Conservation (phyloP, 1,140 invertebrate genomes). For the Pissodes strobi region DNA sequence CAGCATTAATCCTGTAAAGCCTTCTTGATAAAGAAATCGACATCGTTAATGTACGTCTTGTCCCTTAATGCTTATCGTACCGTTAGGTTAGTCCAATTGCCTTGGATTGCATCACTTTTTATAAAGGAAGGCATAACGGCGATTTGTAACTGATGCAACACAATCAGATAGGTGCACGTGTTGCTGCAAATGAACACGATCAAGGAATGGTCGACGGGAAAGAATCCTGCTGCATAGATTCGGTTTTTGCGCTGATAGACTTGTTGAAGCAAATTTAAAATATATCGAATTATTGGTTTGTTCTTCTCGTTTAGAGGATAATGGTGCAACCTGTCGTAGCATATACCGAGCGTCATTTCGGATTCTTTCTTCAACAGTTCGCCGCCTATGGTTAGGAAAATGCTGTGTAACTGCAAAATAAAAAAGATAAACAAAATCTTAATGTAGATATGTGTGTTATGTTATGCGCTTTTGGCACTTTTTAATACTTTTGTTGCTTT, state of each 20-base stretch:
- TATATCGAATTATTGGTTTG: not conserved
- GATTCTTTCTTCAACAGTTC: too few species aligned
- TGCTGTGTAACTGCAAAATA: not conserved
- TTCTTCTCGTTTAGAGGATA: not conserved
- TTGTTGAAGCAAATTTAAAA: constrained; percentile 9
- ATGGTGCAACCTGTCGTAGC: not conserved
- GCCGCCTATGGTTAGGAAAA: not conserved
- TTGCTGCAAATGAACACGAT: constrained; percentile 19
- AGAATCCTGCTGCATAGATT: constrained; percentile 7
- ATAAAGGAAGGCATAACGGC: too few species aligned
- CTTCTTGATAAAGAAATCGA: too few species aligned
- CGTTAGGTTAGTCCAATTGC: too few species aligned
- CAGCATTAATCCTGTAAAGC: too few species aligned
- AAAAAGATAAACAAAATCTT: too few species aligned
- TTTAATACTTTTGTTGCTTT: too few species aligned
- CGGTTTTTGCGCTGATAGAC: not conserved
- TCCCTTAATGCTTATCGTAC: too few species aligned
- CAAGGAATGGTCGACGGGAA: constrained; percentile 7
- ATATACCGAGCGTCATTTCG: not conserved
- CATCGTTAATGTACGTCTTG: too few species aligned
- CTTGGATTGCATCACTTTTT: too few species aligned
- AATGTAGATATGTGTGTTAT: too few species aligned
- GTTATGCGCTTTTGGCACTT: too few species aligned
- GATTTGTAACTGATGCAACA: constrained; percentile 13
- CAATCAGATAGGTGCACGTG: constrained; percentile 8